These are phyloP conservation scores for Drosophila nigritarsus DNA, from an alignment of 2,888 invertebrate species.

Conservation along the genomic window DNA sequence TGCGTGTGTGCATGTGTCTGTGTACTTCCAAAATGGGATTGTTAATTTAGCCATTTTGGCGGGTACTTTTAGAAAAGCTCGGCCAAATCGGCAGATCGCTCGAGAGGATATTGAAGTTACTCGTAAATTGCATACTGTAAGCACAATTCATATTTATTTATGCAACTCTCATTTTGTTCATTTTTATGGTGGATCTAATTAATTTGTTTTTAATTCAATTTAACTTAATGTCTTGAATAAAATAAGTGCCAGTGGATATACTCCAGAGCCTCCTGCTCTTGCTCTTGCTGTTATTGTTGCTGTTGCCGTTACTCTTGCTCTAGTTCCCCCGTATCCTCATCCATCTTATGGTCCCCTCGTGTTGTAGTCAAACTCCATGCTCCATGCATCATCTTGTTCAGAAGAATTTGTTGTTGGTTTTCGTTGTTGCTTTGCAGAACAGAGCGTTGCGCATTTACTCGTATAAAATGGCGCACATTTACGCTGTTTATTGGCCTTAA, in stretches of 20 bases:
- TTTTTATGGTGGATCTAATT: slow-evolving; percentile 75
- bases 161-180: slow-evolving; percentile 40
- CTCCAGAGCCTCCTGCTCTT: slow-evolving; percentile 6
- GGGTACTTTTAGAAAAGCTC: neutral
- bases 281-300: slow-evolving; percentile 2
- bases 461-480: slow-evolving; percentile 76
- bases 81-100: neutral
- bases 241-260: slow-evolving; percentile 38
- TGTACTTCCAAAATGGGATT: neutral
- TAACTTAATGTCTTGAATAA: slow-evolving; percentile 70
- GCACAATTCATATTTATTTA: slow-evolving; percentile 53
- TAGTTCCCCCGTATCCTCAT: slow-evolving; percentile 10
- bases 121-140: slow-evolving; percentile 5
- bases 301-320: neutral
- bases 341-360: slow-evolving; percentile 10
- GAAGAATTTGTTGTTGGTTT: slow-evolving; percentile 37
- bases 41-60: neutral
- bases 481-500: slow-evolving; percentile 80
- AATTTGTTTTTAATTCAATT: slow-evolving; percentile 81
- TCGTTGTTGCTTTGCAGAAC: slow-evolving; percentile 47
- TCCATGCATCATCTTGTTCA: slow-evolving; percentile 59
- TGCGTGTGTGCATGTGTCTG: neutral
- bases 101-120: slow-evolving; percentile 4
- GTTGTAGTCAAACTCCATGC: slow-evolving; percentile 13
- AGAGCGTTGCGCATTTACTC: slow-evolving; percentile 56